Evolutionary conservation across 2,113 vertebrate genomes (phyloP).

Genomic region (Nyctibius bracteatus): DNA sequence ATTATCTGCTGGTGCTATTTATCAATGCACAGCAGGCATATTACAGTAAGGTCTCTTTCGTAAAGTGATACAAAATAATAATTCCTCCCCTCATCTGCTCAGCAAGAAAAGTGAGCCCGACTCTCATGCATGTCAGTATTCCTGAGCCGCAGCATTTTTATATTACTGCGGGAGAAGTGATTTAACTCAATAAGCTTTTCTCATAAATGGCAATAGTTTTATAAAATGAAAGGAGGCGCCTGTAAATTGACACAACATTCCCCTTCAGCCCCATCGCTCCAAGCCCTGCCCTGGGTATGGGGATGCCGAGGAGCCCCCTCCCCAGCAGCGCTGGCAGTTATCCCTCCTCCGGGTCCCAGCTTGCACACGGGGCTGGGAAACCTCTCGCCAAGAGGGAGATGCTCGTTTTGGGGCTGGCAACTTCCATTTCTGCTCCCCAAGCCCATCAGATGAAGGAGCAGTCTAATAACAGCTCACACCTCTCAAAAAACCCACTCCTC

Average conservation of each 20-base stretch:
- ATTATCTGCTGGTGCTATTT: constrained; percentile 43
- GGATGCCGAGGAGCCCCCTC: neutral
- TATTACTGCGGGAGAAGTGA: constrained; percentile 1
- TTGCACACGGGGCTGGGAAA: no score
- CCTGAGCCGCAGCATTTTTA: neutral
- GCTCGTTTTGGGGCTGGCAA: neutral
- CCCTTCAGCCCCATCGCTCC: neutral
- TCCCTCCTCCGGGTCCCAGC: neutral
- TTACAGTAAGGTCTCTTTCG: neutral
- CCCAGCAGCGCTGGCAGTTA: accelerated
- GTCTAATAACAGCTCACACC: neutral
- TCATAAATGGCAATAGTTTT: neutral
- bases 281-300: neutral
- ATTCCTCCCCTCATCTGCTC: constrained; percentile 32
- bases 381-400: accelerated
- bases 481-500: accelerated
- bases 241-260: neutral
- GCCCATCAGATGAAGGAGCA: neutral
- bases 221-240: neutral
- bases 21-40: constrained; percentile 41
- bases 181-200: constrained; percentile 27
- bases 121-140: neutral
- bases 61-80: constrained; percentile 19
- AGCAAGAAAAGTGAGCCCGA: neutral
- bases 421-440: neutral